Evolutionary conservation across 2,113 vertebrate species (phyloP), one percentile per base, ranked within the genome.

Genomic region (Pipra filicauda): DNA sequence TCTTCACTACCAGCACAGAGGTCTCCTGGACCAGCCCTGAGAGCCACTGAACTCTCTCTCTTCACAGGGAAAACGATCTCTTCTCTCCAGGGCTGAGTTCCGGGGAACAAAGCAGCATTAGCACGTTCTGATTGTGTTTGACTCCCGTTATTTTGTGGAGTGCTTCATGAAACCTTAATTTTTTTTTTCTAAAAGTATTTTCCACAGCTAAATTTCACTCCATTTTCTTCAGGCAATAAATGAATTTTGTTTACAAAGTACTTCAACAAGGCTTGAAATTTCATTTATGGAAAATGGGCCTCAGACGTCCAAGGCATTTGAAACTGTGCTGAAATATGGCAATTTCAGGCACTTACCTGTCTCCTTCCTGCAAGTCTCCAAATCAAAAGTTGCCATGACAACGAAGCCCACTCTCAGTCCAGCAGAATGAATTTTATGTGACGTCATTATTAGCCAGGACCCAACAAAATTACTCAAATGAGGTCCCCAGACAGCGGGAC

Each of bases 271-370:
- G 73, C 64, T 93, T 70, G 77, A 94, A 87, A 93, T 95, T 85
- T 93, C 77, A 66, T 95, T 95, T 95, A 37, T 69, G 61, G 84
- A 64, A 94, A 95, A 88, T 28, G 37, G 71, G 72, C 77, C 54
- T 77, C 61, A 85, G 94, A 69, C 46, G 31, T 92, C 62, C 4
- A 1, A 91, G 65, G 86, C 57, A 55, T 82, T 95, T 76, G 71
- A 96, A 97, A 69, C 73, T 87, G 83, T 30, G 44, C 87, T 96
- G 94, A 92, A 96, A 96, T 39, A 43, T 21, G 52, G 87, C 96
- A 97, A 96, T 97, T 97, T 94, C 77, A 70, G 76, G 77, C 94
- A 95, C 81, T 97, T 96, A 96, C 96, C 93, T 95, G 74, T 82
- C 84, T 92, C 82, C 43, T 93, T 89, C 72, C 81, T 4, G 17